These are phyloP conservation scores for Montipora efflorescens DNA, from an alignment of 64 coral and sea anemone genomes.

Conservation along the genomic window DNA sequence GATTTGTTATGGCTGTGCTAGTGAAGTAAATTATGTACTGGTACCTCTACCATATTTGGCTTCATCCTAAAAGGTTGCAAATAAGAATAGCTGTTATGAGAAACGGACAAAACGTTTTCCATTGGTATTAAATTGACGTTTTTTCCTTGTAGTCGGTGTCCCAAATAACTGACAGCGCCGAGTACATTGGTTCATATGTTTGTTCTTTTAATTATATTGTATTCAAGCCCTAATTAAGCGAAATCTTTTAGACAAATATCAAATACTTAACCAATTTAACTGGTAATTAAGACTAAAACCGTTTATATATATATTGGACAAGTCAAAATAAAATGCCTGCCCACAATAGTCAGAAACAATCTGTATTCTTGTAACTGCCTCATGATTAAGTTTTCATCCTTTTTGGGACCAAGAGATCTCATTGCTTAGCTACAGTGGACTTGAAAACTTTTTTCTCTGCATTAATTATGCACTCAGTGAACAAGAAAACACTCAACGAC, in stretches of 20 bases:
- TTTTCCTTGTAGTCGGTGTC: background rate
- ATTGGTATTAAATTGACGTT: background rate
- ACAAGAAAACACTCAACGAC: background rate
- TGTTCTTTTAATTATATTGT: background rate
- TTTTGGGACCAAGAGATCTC: background rate
- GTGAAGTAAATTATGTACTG: background rate
- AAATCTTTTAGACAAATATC: background rate
- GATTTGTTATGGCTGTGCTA: conserved; percentile 31
- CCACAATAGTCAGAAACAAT: background rate
- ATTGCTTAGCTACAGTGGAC: background rate
- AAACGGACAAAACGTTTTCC: background rate
- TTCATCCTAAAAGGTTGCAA: background rate
- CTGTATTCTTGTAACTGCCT: background rate
- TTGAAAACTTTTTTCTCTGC: background rate
- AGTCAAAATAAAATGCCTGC: background rate
- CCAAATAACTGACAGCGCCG: background rate
- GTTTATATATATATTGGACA: background rate
- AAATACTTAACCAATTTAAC: background rate
- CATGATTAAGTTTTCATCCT: background rate
- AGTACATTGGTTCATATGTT: background rate
- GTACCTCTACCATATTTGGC: conserved; percentile 26
- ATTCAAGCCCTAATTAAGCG: background rate
- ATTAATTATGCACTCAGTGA: background rate
- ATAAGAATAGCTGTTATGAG: background rate
- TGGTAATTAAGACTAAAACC: background rate